These are phyloP conservation scores for Zelleria hepariella DNA, from an alignment of 2,888 invertebrate species.

Conservation along the genomic window DNA sequence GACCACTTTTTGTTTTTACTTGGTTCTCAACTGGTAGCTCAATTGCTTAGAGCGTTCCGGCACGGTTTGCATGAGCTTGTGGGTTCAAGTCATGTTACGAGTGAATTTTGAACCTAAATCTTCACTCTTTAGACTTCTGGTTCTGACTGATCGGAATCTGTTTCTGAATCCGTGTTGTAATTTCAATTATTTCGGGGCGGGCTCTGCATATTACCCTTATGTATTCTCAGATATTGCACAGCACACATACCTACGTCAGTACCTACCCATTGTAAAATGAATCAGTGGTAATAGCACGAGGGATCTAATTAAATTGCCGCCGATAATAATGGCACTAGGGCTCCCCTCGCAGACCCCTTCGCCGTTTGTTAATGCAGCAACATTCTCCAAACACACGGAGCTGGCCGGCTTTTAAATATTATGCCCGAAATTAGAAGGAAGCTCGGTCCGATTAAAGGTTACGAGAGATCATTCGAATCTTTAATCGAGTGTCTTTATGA, in stretches of 20 bases:
- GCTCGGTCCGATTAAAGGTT: not conserved
- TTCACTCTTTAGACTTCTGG: no score
- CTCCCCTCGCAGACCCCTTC: constrained; percentile 61
- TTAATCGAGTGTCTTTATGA: no score
- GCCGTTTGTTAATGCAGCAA: constrained; percentile 63
- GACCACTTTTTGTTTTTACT: no score
- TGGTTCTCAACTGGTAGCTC: no score
- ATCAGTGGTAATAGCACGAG: constrained; percentile 67
- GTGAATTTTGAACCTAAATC: no score
- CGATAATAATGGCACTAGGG: constrained; percentile 64
- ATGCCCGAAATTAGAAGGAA: not conserved
- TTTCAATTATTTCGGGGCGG: not conserved
- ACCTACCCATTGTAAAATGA: constrained; percentile 53
- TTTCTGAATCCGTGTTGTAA: no score
- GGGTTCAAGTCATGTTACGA: no score
- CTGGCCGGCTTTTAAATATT: not conserved
- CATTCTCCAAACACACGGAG: constrained; percentile 15
- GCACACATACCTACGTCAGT: no score
- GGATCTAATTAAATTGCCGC: constrained; percentile 71
- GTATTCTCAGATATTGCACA: no score
- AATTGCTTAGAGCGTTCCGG: no score
- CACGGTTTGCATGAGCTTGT: no score
- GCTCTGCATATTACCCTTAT: not conserved
- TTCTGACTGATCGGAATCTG: no score
- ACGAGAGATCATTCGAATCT: not conserved